Base-by-base conservation (phyloP, 2,888 invertebrate genomes). In the Litoditis marina region DNA sequence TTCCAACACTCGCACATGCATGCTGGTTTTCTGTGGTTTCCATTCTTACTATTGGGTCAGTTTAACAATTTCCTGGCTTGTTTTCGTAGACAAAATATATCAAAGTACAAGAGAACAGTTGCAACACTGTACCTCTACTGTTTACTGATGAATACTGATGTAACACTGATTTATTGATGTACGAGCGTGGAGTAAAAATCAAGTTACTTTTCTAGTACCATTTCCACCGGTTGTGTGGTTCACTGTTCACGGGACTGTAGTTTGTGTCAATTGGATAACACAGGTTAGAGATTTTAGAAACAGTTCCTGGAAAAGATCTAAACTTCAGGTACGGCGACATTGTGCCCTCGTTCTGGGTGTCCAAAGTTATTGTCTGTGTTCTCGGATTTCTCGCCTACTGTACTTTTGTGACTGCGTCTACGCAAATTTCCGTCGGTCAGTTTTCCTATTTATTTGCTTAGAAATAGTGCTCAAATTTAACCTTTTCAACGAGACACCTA, bases 1-100 rank as follows among this genome's bases (percentile, higher is more conserved):
- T 72, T 47, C 66, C 65, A 2, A 69, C 69, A 5, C 65, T 72
- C 55, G 69, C 72, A 7, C 76, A 80, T 27, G 69, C 80, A 0
- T 73, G 78, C 68, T 80, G 80, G 80, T 80, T 77, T 56, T 72
- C 69, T 7, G 69, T 69, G 2, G 76, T 80, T 25, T 71, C 78
- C 4, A 66, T 78, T 1, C 31, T 75, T 31, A 78, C 76, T 11
- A 70, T 78, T 16, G 75, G 71, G 73, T 60, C 22, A 8, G 50
- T 4, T 2, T 16, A 8, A 8, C 25, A 44, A 50, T 28, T 28
- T 28, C 5, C n/a, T n/a, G n/a, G n/a, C n/a, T n/a, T n/a, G n/a
- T n/a, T n/a, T n/a, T n/a, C n/a, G n/a, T n/a, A n/a, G n/a, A n/a
- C n/a, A n/a, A n/a, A n/a, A n/a, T n/a, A n/a, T n/a, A n/a, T n/a